Evolutionary conservation across 2,888 invertebrate genomes (phyloP).

Genomic region (Drosophila affinis): DNA sequence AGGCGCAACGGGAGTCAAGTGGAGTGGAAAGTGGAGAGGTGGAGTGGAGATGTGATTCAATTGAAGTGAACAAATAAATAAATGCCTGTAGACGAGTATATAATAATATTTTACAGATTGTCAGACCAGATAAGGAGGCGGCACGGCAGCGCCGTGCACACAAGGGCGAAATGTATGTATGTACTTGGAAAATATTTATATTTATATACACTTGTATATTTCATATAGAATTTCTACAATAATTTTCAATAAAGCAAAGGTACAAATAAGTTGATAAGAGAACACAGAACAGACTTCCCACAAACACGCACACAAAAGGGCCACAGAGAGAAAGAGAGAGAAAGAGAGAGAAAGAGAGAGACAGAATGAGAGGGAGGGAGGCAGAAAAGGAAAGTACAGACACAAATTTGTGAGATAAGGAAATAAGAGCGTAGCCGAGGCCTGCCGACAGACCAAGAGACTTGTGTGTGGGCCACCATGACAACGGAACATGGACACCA

Average conservation of each 20-base stretch:
- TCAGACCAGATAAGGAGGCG: constrained; percentile 51
- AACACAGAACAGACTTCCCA: not conserved
- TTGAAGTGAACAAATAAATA: constrained; percentile 26
- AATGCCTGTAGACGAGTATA: constrained; percentile 16
- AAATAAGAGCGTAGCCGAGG: not conserved
- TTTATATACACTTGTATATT: constrained; percentile 9
- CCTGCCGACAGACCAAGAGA: not conserved
- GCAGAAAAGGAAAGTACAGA: no score
- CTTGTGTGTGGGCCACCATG: constrained; percentile 16
- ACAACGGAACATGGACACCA: constrained; percentile 2
- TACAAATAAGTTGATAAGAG: constrained; percentile 58
- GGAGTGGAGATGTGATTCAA: constrained; percentile 23
- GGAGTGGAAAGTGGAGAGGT: constrained; percentile 7
- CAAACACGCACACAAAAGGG: constrained; percentile 30
- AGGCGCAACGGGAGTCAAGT: constrained; percentile 15
- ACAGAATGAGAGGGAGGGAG: no score
- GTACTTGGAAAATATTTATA: constrained; percentile 19
- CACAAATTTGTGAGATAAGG: constrained; percentile 27
- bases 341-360: not conserved
- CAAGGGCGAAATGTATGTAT: not conserved
- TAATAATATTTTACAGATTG: constrained; percentile 54
- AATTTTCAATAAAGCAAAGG: constrained; percentile 40
- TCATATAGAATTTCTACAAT: constrained; percentile 22
- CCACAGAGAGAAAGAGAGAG: not conserved
- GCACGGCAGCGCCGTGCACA: not conserved